Evolutionary conservation across 2,888 invertebrate genomes (phyloP).

Genomic region (Cheilosia vulpina): DNA sequence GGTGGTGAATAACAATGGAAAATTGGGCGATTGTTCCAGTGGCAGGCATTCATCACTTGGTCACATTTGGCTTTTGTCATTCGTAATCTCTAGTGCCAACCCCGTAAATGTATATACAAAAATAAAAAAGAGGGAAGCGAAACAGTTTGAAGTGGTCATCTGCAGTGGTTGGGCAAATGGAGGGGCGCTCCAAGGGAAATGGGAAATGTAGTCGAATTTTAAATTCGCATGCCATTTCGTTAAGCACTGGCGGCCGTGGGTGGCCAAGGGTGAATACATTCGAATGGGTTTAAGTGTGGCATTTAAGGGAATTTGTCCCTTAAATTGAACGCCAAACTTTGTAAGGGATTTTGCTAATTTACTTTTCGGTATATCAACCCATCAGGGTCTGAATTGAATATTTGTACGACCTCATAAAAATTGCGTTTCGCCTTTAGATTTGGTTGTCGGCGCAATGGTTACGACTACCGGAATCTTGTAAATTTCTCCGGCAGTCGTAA

Average conservation of each 20-base stretch:
- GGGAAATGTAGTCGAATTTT: conserved; percentile 18
- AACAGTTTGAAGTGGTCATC: conserved; percentile 54
- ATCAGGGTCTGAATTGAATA: too few species aligned
- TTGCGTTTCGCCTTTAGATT: too few species aligned
- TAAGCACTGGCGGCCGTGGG: neutral
- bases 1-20: conserved; percentile 62
- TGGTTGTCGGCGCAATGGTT: too few species aligned
- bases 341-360: too few species aligned
- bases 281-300: conserved; percentile 1
- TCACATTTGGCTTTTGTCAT: conserved; percentile 73
- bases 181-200: neutral
- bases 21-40: conserved; percentile 73
- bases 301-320: too few species aligned
- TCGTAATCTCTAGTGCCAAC: conserved; percentile 56
- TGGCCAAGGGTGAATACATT: neutral
- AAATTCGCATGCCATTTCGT: conserved; percentile 24
- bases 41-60: conserved; percentile 72
- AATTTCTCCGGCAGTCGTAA: too few species aligned
- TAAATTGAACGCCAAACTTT: too few species aligned
- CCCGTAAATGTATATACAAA: neutral
- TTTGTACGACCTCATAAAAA: too few species aligned
- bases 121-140: conserved; percentile 1
- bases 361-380: too few species aligned
- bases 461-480: too few species aligned
- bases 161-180: conserved; percentile 7